A percentile compares a stretch with the other conserved stretches of the same genome.
phyloP scores from a whole-genome alignment of 2,113 vertebrate species.

The Pelmatolapia mariae region DNA sequence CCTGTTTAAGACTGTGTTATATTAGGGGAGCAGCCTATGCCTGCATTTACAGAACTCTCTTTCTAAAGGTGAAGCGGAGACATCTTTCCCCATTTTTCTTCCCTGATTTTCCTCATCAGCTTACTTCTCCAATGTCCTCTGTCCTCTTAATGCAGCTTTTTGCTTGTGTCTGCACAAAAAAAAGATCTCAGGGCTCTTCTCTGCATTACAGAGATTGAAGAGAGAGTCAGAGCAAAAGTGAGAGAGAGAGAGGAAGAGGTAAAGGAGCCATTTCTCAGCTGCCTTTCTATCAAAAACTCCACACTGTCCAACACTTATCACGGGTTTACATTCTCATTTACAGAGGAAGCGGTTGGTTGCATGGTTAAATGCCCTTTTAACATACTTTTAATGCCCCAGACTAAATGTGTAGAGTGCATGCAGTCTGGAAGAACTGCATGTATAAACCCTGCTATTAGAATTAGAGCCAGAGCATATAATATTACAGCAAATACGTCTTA shows the following conservation, averaged over 20 bases:
- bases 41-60: not conserved
- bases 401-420: not conserved
- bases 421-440: not conserved
- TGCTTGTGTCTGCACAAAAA: constrained; percentile 59
- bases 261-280: constrained; percentile 6
- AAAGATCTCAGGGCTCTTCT: constrained; percentile 54
- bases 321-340: not conserved
- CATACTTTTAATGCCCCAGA: not conserved
- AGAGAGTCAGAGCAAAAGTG: not conserved
- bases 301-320: not conserved
- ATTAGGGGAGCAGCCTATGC: not conserved
- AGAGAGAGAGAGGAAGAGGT: not conserved
- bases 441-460: not conserved
- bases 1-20: not conserved
- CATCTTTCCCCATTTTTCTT: not conserved
- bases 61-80: constrained; percentile 9
- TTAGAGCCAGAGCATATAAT: not conserved
- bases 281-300: constrained; percentile 17
- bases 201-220: constrained; percentile 40
- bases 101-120: constrained; percentile 27
- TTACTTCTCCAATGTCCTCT: constrained; percentile 20
- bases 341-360: not conserved
- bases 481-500: not conserved
- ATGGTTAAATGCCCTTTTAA: not conserved
- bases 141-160: constrained; percentile 54